Evolutionary conservation across 2,113 vertebrate species (phyloP), one percentile per base, ranked within the genome.

Genomic region (Pollachius pollachius): DNA sequence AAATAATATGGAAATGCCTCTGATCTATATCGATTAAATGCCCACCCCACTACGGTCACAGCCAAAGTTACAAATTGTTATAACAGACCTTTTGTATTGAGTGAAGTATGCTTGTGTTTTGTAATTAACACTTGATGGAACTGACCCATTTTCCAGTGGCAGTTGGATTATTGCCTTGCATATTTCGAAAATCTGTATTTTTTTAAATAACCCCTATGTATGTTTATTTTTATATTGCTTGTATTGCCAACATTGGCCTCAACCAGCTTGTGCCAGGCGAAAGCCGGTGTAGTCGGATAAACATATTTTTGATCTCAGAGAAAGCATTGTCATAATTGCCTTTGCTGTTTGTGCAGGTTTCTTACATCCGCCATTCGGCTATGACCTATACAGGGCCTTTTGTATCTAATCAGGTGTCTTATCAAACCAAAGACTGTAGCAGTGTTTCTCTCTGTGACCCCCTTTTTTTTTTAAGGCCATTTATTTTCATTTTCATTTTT

Each of bases 11-110:
- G 30, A 86, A 85, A 83, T 83, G 78, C 70, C 75, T 75, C 73
- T 58, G 1, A 15, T 16, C 9, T 61, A 15, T 25, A 27, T 4
- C 3, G 7, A 25, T 13, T 25, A 9, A 30, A 70, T 64, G 15
- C 63, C 72, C 73, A 57, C 54, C n/a, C 54, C 64, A 80, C 68
- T 85, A 76, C 37, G 76, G 76, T 87, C 74, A 85, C 70, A 84
- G 85, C 86, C 85, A 90, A 89, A 90, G 86, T 86, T 86, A 80
- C 85, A 78, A 88, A 84, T 90, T 81, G 87, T 84, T 85, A 84
- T 88, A 85, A 81, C 48, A 85, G 69, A 77, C 70, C 75, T 83
- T 83, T 88, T 78, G 81, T 84, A 89, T 81, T 84, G 78, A 72
- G 67, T 85, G 78, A 83, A 75, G 73, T 77, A 57, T 67, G 70